Base-by-base conservation (phyloP, 2,797 vertebrate species). In the Pantherophis vulpinus region DNA sequence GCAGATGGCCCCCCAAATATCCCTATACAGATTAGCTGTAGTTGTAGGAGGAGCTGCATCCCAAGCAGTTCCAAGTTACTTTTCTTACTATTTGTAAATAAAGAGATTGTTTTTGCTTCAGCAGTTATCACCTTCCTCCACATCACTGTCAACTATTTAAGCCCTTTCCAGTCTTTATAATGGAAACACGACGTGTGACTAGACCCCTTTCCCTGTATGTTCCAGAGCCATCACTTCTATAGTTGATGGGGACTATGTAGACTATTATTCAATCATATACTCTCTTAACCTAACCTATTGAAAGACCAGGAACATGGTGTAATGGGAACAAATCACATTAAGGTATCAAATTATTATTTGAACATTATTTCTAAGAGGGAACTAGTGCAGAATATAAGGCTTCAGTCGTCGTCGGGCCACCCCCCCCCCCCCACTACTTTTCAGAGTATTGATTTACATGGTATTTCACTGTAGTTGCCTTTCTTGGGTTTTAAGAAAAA, bases 1-100 rank as follows among this genome's bases (percentile, higher is more conserved):
- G 42, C 3, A 42, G 42, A 42, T 42, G 42, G 42, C 42, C 42
- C 42, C 42, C 42, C 42, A 42, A 42, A 42, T 42, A 42, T 42
- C 42, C 42, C 42, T 42, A 42, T 42, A 42, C 42, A 42, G 42
- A 42, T n/a, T 23, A 87, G 27, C 42, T 93, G 37, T 74, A 10
- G 27, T 87, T 86, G 58, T 47, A 91, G 93, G 70, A 90, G 93
- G 93, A 91, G 58, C 90, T 61, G 55, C 61, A 91, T n/a, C 47
- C 86, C 63, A 86, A 89, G 90, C n/a, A 63, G 66, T 91, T 89
- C 66, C 66, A 86, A 47, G 47, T 16, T 66, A 74, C 29, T 54
- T 83, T 32, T 63, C 42, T 86, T 63, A 47, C 54, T 29, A 10
- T 74, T 59, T 74, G 55, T 58, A 37, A 54, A 88, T 29, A 74